Conservation (phyloP, 2,888 invertebrate species). For the Chalcis sispes region DNA sequence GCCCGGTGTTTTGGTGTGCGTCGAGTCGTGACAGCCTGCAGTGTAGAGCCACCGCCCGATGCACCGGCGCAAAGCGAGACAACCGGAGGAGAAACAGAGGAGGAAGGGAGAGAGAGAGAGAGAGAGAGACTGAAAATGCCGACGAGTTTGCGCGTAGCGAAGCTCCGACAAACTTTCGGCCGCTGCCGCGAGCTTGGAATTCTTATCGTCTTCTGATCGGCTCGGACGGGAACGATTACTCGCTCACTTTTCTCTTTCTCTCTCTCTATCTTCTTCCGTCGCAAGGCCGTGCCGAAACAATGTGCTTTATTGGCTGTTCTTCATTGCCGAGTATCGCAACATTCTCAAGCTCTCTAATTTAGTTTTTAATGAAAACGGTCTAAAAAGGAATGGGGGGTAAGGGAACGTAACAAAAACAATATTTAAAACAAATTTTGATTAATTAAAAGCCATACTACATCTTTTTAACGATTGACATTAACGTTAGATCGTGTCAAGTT, state of each 20-base stretch:
- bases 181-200: conserved; percentile 24
- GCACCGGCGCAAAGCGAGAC: conserved; percentile 55
- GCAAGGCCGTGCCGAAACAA: conserved; percentile 3
- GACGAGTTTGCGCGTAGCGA: conserved; percentile 4
- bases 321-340: background rate
- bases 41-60: conserved; percentile 77
- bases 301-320: background rate
- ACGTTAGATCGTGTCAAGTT: too few relatives aligned
- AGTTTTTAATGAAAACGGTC: too few relatives aligned
- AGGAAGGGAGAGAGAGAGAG: background rate
- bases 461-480: too few relatives aligned
- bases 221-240: conserved; percentile 12
- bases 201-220: conserved; percentile 37
- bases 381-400: too few relatives aligned
- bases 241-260: background rate
- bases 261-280: background rate
- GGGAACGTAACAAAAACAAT: too few relatives aligned
- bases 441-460: too few relatives aligned
- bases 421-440: too few relatives aligned
- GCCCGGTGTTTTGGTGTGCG: conserved; percentile 66
- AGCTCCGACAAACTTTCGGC: background rate
- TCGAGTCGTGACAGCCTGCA: conserved; percentile 66
- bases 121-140: background rate
- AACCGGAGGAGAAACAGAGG: background rate
- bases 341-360: too few relatives aligned